These are phyloP conservation scores for Crotalus tigris DNA, from an alignment of 2,113 vertebrate species.

Conservation along the genomic window DNA sequence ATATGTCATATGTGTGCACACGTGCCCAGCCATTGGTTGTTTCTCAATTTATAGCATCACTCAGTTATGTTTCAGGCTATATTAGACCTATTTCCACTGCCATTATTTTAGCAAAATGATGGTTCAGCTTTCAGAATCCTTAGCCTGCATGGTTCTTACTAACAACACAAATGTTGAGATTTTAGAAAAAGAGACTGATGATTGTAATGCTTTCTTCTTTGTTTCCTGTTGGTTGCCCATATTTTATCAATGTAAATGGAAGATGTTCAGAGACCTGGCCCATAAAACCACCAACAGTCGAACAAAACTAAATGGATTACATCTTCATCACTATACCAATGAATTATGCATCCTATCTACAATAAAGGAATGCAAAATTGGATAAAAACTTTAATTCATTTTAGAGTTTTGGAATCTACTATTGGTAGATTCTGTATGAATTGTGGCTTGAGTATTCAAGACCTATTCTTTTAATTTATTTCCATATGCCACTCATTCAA, in stretches of 20 bases:
- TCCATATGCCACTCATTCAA: background rate
- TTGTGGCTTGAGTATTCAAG: background rate
- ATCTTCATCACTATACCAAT: background rate
- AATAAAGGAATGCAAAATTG: background rate
- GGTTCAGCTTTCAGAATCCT: background rate
- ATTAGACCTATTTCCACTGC: background rate
- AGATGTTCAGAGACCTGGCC: background rate
- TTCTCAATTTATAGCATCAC: background rate
- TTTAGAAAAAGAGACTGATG: background rate
- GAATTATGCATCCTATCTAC: background rate
- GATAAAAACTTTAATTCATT: background rate
- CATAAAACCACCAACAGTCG: background rate
- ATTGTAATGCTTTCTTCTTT: background rate
- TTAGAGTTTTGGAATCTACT: no score
- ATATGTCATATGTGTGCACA: background rate
- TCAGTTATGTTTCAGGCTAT: background rate
- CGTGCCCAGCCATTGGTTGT: background rate
- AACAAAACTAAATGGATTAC: background rate
- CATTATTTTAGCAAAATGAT: background rate
- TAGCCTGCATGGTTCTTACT: background rate
- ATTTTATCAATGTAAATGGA: background rate
- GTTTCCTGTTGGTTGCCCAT: background rate
- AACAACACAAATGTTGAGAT: background rate
- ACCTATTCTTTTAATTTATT: background rate
- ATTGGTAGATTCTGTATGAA: background rate